A percentile compares a stretch with the other conserved stretches of the same genome.
These are phyloP conservation scores for Pseudoatta argentina DNA, from an alignment of 1,140 invertebrate genomes.

Conservation along the genomic window DNA sequence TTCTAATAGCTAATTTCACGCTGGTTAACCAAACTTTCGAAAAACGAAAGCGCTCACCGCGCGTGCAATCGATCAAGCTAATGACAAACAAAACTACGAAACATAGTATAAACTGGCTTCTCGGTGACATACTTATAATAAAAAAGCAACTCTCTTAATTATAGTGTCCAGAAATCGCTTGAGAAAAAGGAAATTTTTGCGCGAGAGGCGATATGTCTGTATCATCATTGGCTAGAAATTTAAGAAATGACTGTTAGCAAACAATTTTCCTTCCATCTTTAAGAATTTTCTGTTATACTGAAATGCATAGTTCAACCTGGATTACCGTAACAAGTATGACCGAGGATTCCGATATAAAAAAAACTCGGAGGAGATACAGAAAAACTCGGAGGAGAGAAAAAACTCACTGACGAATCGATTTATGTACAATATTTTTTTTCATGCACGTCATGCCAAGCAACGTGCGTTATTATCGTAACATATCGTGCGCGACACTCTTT, in stretches of 20 bases:
- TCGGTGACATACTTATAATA: slow-evolving; percentile 15
- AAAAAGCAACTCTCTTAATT: slow-evolving; percentile 18
- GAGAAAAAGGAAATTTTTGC: not conserved
- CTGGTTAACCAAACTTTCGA: slow-evolving; percentile 25
- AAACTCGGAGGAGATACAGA: not conserved
- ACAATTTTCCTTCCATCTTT: not conserved
- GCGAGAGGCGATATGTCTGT: not conserved
- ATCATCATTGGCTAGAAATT: no score
- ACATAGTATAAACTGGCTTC: not conserved
- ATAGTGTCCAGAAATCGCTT: not conserved
- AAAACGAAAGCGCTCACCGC: not conserved
- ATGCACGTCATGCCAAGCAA: slow-evolving; percentile 17
- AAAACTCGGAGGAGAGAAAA: slow-evolving; percentile 3
- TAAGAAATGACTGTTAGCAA: not conserved
- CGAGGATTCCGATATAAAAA: not conserved
- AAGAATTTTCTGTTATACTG: slow-evolving; percentile 39
- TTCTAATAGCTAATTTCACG: slow-evolving; percentile 42
- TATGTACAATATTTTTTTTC: slow-evolving; percentile 44
- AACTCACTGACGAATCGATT: slow-evolving; percentile 17
- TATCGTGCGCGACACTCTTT: slow-evolving; percentile 43
- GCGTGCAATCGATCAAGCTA: slow-evolving; percentile 15
- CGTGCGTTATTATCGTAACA: slow-evolving; percentile 4
- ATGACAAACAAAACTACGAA: slow-evolving; percentile 16
- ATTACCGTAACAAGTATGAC: not conserved
- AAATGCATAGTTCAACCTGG: not conserved